phyloP scores from a whole-genome alignment of 2,888 invertebrate species.

The Hypolimnas misippus region DNA sequence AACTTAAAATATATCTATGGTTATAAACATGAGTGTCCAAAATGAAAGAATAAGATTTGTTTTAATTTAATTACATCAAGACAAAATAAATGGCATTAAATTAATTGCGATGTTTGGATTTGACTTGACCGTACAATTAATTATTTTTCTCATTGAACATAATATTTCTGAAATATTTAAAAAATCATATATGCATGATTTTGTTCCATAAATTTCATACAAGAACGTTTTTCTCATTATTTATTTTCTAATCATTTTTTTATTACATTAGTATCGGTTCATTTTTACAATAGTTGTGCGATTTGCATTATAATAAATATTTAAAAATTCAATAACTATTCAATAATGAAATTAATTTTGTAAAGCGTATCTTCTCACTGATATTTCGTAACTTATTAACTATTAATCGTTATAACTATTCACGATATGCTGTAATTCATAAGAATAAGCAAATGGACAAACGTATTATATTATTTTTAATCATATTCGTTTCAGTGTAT shows the following conservation, averaged over 20 bases:
- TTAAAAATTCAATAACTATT: conserved; percentile 28
- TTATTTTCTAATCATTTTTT: conserved; percentile 23
- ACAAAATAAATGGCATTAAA: too few species aligned
- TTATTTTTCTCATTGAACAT: too few species aligned
- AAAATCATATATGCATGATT: too few species aligned
- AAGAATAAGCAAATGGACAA: conserved; percentile 39
- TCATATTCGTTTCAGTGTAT: conserved; percentile 24
- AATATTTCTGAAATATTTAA: too few species aligned
- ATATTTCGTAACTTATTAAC: conserved; percentile 38
- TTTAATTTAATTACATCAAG: too few species aligned
- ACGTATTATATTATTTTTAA: conserved; percentile 21
- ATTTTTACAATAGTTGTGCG: conserved; percentile 44
- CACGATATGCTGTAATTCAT: conserved; percentile 43
- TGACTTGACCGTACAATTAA: too few species aligned
- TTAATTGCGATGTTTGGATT: too few species aligned
- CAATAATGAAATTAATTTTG: conserved; percentile 36
- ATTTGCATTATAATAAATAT: conserved; percentile 37
- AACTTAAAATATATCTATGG: too few species aligned
- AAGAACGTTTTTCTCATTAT: conserved; percentile 12
- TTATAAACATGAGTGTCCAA: too few species aligned
- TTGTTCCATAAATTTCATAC: neutral
- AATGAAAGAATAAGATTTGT: too few species aligned
- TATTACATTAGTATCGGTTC: conserved; percentile 26
- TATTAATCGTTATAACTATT: conserved; percentile 24
- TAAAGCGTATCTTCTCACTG: conserved; percentile 49